phyloP scores from a whole-genome alignment of 2,113 vertebrate genomes.

The Bos indicus region DNA sequence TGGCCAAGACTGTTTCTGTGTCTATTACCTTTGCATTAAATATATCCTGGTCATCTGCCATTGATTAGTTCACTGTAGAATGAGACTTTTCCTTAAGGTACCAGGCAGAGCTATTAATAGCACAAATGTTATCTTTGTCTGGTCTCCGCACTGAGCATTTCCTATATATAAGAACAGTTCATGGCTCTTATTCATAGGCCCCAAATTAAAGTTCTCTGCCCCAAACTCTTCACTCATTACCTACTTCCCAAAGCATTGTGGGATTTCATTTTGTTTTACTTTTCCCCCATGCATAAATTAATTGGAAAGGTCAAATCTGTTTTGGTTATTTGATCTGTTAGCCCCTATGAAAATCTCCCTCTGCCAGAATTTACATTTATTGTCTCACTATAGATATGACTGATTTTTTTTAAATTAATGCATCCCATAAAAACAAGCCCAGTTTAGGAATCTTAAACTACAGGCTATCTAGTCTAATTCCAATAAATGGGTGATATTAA shows the following conservation, averaged over 20 bases:
- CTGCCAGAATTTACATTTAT: background rate
- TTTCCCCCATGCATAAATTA: background rate
- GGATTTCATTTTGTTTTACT: background rate
- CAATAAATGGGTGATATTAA: background rate
- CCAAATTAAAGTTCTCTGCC: background rate
- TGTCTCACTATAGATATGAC: background rate
- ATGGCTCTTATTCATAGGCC: fast-evolving
- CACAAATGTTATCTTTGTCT: background rate
- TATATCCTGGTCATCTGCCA: background rate
- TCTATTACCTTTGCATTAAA: background rate
- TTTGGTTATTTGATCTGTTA: background rate
- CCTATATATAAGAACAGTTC: background rate
- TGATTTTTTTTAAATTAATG: background rate
- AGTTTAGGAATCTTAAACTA: background rate
- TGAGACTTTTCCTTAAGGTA: background rate
- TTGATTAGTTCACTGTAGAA: background rate
- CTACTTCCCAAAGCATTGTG: background rate
- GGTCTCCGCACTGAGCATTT: background rate
- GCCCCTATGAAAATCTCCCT: background rate
- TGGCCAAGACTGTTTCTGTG: background rate
- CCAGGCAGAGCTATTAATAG: background rate
- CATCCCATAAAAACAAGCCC: background rate
- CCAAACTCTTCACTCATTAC: background rate
- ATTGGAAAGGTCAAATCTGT: background rate
- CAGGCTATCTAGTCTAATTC: background rate